Evolutionary conservation across 2,113 vertebrate genomes (phyloP).

Genomic region (Ammodramus savannarum): DNA sequence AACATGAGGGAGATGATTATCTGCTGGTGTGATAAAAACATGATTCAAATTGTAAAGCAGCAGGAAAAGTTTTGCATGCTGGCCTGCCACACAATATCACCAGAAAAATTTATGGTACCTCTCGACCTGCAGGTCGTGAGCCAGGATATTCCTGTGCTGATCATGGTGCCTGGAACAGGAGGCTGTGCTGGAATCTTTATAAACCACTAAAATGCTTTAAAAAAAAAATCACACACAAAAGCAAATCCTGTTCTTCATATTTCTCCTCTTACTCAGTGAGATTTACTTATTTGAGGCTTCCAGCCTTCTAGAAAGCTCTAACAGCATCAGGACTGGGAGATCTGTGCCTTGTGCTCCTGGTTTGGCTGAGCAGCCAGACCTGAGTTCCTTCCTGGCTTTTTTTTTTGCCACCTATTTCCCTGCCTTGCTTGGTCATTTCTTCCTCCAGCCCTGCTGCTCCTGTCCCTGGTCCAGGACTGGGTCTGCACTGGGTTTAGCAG

Average conservation of each 20-base stretch:
- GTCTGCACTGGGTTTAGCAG: neutral
- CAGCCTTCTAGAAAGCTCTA: neutral
- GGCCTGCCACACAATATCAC: neutral
- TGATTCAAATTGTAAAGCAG: neutral
- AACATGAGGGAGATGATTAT: neutral
- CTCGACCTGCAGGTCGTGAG: neutral
- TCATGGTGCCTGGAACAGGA: neutral
- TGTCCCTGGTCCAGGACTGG: neutral
- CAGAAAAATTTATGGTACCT: neutral
- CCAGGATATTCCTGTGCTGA: neutral
- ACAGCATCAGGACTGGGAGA: rapidly evolving
- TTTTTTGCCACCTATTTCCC: neutral
- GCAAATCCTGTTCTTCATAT: neutral
- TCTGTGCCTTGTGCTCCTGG: neutral
- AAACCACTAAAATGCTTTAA: slow-evolving; percentile 1
- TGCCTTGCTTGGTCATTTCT: neutral
- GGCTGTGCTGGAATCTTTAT: neutral
- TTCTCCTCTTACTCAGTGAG: slow-evolving; percentile 4
- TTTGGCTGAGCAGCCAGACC: neutral
- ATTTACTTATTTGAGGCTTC: neutral
- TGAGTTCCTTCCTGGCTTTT: neutral
- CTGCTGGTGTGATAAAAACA: neutral
- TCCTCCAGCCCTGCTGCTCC: neutral
- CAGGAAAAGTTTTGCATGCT: neutral
- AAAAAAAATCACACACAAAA: neutral